Conservation (phyloP, 2,888 invertebrate genomes). For the Tinea trinotella region DNA sequence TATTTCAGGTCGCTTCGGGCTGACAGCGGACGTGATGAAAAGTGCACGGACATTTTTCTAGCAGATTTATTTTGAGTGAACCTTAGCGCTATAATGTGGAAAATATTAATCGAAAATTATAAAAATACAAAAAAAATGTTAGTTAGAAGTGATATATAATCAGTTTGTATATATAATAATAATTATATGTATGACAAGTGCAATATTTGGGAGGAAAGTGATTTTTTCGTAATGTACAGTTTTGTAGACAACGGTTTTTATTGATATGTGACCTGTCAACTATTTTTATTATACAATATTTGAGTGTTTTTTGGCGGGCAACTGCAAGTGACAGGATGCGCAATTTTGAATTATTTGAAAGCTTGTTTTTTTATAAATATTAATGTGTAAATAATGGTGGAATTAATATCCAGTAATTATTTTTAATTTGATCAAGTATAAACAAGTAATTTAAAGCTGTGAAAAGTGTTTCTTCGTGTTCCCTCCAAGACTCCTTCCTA, state of each 20-base stretch:
- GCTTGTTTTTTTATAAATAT: too few relatives aligned
- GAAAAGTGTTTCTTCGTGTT: too few relatives aligned
- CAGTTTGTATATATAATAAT: background rate
- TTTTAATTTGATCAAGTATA: too few relatives aligned
- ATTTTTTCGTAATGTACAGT: background rate
- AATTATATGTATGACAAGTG: background rate
- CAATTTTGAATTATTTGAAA: too few relatives aligned
- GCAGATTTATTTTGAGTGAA: constrained; percentile 12
- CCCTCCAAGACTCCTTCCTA: too few relatives aligned
- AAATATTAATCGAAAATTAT: background rate
- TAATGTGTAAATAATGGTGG: too few relatives aligned
- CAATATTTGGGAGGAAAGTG: background rate
- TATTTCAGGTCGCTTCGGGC: constrained; percentile 39
- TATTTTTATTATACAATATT: too few relatives aligned
- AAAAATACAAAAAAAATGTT: background rate
- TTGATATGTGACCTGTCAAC: background rate
- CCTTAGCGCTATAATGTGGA: background rate
- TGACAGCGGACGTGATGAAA: constrained; percentile 42
- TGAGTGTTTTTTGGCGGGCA: too few relatives aligned
- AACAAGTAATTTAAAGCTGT: too few relatives aligned
- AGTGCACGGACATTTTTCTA: constrained; percentile 32
- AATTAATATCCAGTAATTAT: too few relatives aligned
- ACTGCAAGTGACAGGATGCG: too few relatives aligned
- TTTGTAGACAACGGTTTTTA: background rate
- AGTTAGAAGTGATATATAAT: constrained; percentile 5